These are phyloP conservation scores for Uloborus plumipes DNA, from an alignment of 2,888 invertebrate genomes.

Conservation along the genomic window DNA sequence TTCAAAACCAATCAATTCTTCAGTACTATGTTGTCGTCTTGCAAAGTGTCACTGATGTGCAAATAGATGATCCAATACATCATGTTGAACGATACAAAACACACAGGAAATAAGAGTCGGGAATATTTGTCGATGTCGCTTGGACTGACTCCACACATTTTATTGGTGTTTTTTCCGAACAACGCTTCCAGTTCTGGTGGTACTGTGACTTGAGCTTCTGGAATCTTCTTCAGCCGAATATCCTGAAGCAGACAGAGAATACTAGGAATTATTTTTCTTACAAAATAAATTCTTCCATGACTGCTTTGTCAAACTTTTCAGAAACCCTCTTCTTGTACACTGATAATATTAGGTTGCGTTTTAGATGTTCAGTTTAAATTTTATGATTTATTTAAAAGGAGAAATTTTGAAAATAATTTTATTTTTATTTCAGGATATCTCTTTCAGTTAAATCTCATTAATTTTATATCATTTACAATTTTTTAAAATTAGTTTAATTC, in stretches of 20 bases:
- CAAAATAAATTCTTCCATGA: constrained; percentile 41
- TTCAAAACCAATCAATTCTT: constrained; percentile 37
- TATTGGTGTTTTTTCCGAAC: constrained; percentile 85
- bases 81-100: constrained; percentile 98
- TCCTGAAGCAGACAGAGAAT: constrained; percentile 59
- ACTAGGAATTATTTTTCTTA: constrained; percentile 47
- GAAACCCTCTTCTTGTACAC: constrained; percentile 32
- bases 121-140: constrained; percentile 99
- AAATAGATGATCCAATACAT: constrained; percentile 98
- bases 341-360: too few relatives aligned
- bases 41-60: constrained; percentile 84
- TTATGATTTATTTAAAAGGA: too few relatives aligned
- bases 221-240: constrained; percentile 61
- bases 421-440: too few relatives aligned
- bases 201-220: constrained; percentile 57
- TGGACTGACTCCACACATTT: constrained; percentile 89
- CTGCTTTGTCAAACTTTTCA: constrained; percentile 62
- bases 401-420: too few relatives aligned
- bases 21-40: constrained; percentile 49
- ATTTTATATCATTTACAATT: too few relatives aligned
- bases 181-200: constrained; percentile 62
- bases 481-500: too few relatives aligned
- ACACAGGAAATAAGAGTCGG: constrained; percentile 96
- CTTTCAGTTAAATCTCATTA: too few relatives aligned
- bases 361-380: too few relatives aligned